Evolutionary conservation across 2,113 vertebrate species (phyloP).

Genomic region (Psammodynastes pulverulentus): DNA sequence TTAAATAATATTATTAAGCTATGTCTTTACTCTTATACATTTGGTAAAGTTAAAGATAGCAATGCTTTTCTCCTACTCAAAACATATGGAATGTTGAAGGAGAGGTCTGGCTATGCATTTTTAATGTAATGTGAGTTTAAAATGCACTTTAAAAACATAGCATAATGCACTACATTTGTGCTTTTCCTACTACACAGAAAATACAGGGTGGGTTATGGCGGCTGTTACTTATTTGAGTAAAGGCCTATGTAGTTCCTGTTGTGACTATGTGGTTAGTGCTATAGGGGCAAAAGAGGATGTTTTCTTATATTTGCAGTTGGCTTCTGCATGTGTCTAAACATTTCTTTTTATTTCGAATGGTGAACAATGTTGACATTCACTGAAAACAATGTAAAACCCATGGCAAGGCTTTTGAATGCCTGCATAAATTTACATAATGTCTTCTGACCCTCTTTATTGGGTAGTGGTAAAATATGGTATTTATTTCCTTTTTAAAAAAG

Average conservation of each 20-base stretch:
- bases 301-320: conserved; percentile 15
- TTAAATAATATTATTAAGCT: neutral
- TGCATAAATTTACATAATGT: conserved; percentile 20
- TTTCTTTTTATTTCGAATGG: conserved; percentile 18
- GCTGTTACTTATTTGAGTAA: conserved; percentile 18
- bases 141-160: conserved; percentile 11
- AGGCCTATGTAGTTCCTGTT: conserved; percentile 22
- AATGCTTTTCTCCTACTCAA: neutral
- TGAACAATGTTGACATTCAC: conserved; percentile 28
- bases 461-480: neutral
- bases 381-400: neutral
- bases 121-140: neutral
- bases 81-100: neutral
- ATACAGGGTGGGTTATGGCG: conserved; percentile 3
- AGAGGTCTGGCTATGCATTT: neutral
- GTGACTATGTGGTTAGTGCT: conserved; percentile 30
- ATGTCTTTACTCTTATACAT: neutral
- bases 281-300: conserved; percentile 31
- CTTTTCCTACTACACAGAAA: neutral
- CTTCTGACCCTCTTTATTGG: conserved; percentile 11
- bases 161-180: neutral
- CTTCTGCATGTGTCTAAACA: neutral
- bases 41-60: neutral
- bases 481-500: neutral
- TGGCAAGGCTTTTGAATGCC: neutral